These are phyloP conservation scores for Mus minutoides DNA, from an alignment of 2,797 vertebrate genomes.

Conservation along the genomic window DNA sequence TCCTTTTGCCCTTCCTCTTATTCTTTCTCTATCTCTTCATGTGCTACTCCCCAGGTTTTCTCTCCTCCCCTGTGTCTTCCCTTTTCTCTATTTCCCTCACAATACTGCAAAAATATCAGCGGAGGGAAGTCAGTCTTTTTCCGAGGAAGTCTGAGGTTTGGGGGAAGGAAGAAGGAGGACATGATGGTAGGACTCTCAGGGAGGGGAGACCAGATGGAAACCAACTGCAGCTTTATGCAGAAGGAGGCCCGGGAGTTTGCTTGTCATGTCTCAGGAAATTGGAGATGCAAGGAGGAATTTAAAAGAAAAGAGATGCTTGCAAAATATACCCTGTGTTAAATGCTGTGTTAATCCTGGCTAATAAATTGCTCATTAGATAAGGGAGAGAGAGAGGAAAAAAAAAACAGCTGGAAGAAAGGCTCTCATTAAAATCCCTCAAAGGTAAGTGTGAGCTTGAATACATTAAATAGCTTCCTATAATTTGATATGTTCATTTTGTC, in stretches of 20 bases:
- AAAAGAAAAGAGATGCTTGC: neutral
- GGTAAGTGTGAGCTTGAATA: constrained; percentile 30
- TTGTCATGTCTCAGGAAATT: neutral
- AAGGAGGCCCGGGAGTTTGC: neutral
- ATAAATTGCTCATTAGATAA: neutral
- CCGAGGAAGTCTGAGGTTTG: neutral
- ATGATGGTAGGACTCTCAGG: neutral
- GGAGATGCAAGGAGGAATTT: neutral
- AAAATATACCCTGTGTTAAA: neutral
- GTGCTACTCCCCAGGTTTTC: neutral
- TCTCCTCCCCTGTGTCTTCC: too few relatives aligned
- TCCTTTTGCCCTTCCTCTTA: neutral
- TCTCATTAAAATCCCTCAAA: constrained; percentile 50
- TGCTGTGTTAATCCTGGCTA: neutral
- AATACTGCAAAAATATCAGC: neutral
- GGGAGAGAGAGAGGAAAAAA: neutral
- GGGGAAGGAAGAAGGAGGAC: neutral
- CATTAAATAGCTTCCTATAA: constrained; percentile 17
- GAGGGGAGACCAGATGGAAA: neutral
- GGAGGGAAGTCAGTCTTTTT: neutral
- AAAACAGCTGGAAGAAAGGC: constrained; percentile 34
- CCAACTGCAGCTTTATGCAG: neutral
- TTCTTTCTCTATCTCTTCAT: neutral
- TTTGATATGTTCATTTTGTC: constrained; percentile 31
- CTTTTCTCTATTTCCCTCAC: neutral